Base-by-base conservation (phyloP, 2,113 vertebrate species). In the Rhinopomastus cyanomelas region DNA sequence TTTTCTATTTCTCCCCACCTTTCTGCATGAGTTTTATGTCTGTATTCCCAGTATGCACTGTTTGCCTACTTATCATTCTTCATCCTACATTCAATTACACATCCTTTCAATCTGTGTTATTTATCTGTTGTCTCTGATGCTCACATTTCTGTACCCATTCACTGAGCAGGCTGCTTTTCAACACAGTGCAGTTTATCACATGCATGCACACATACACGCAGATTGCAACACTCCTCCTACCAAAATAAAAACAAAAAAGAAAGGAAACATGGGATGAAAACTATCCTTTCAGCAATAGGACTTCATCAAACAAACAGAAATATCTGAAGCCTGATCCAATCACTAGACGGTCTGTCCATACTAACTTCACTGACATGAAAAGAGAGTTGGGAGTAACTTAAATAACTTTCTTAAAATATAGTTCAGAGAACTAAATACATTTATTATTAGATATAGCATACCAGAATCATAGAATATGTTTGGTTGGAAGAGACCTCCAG, bases 221-320 rank as follows among this genome's bases (percentile, higher is more conserved):
- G 11, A 42, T 42, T 42, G 39, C 39, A 42, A 20, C 18, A 48
- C 19, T 48, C 18, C 46, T 21, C 2, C 1, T 6, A 4, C 2
- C 1, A 15, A n/a, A 71, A 32, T 48, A 44, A 30, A 8, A 59
- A 1, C 9, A n/a, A 71, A 32, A 52, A 44, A 30, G 8, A 59
- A 26, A 12, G 2, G 53, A 3, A 25, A 56, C 1, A 2, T 4
- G 2, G 3, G 5, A 4, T 42, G 20, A 77, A 78, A 62, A 30
- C 16, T 8, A 39, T 30, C 20, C 3, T 8, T 53, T 48, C 56
- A 17, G 6, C 12, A 16, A 51, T 25, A 29, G 7, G 5, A 69
- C 15, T 51, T 71, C 17, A 18, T 10, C 5, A 7, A 36, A 42
- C 7, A 34, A 82, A 62, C n/a, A 21, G 13, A 8, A 25, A 1